Percentiles rank a stretch among this genome's conserved stretches.
Evolutionary conservation across 2,888 invertebrate species (phyloP).

Genomic region (Dilophus febrilis): DNA sequence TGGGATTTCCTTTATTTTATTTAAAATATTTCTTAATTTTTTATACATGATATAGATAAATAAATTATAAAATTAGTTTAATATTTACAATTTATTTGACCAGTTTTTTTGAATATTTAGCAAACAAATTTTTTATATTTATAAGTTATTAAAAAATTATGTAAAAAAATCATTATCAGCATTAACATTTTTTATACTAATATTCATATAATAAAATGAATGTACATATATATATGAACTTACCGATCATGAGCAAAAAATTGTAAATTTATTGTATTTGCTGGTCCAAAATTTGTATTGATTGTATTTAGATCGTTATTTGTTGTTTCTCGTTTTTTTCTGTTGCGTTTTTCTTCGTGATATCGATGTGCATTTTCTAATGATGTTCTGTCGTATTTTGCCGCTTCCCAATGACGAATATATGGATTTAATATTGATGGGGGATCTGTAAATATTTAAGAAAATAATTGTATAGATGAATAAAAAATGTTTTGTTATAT

Average conservation of each 20-base stretch:
- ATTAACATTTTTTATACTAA: too few species aligned
- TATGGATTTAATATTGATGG: conserved; percentile 44
- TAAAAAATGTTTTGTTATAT: too few species aligned
- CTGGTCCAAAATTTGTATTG: conserved; percentile 17
- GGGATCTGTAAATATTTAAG: conserved; percentile 40
- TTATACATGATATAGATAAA: too few species aligned
- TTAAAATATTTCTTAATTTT: too few species aligned
- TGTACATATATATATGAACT: conserved; percentile 6
- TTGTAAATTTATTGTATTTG: conserved; percentile 27
- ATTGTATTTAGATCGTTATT: conserved; percentile 9
- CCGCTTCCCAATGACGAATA: conserved; percentile 65
- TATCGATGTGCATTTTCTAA: conserved; percentile 26
- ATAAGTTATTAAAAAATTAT: too few species aligned
- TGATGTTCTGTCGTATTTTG: conserved; percentile 44
- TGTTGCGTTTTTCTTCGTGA: conserved; percentile 25
- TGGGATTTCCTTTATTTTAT: too few species aligned
- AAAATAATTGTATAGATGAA: too few species aligned
- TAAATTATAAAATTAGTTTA: too few species aligned
- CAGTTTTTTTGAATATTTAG: too few species aligned
- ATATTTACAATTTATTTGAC: too few species aligned
- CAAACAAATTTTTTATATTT: not conserved
- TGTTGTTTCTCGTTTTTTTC: conserved; percentile 26
- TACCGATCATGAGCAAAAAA: conserved; percentile 31
- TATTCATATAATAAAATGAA: too few species aligned
- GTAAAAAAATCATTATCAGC: too few species aligned